These are phyloP conservation scores for Drosophila pectinifera DNA, from an alignment of 1,140 invertebrate genomes.

Conservation along the genomic window DNA sequence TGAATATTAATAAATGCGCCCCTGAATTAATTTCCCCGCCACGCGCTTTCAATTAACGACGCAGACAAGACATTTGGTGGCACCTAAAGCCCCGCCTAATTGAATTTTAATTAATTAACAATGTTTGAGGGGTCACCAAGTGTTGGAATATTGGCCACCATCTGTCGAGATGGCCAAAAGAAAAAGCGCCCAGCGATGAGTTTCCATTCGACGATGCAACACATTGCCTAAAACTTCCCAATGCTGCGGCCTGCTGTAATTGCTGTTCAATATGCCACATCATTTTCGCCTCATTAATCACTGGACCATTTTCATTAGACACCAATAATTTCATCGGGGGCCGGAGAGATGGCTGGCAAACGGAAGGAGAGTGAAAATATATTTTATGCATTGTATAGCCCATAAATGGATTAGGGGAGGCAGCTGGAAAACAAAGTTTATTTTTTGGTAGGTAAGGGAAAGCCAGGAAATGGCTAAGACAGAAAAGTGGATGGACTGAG, in stretches of 20 bases:
- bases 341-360: background rate
- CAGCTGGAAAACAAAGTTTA: conserved; percentile 8
- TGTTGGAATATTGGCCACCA: conserved; percentile 45
- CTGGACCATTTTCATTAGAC: conserved; percentile 66
- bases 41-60: conserved; percentile 61
- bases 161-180: conserved; percentile 28
- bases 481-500: background rate
- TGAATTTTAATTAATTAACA: conserved; percentile 82
- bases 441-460: background rate
- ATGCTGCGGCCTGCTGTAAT: conserved; percentile 37
- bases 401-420: conserved; percentile 5
- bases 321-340: conserved; percentile 25
- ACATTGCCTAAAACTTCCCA: conserved; percentile 54
- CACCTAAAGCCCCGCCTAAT: conserved; percentile 46
- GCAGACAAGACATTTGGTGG: conserved; percentile 48
- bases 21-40: conserved; percentile 61
- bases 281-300: conserved; percentile 82
- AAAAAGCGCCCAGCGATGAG: conserved; percentile 5
- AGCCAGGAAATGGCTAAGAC: background rate
- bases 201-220: conserved; percentile 38
- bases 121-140: conserved; percentile 46
- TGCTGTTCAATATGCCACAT: conserved; percentile 78
- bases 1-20: conserved; percentile 78
- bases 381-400: conserved; percentile 42
- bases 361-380: conserved; percentile 49